Evolutionary conservation across 2,797 vertebrate species (phyloP).

Genomic region (Lepidocolaptes lacrymiger): DNA sequence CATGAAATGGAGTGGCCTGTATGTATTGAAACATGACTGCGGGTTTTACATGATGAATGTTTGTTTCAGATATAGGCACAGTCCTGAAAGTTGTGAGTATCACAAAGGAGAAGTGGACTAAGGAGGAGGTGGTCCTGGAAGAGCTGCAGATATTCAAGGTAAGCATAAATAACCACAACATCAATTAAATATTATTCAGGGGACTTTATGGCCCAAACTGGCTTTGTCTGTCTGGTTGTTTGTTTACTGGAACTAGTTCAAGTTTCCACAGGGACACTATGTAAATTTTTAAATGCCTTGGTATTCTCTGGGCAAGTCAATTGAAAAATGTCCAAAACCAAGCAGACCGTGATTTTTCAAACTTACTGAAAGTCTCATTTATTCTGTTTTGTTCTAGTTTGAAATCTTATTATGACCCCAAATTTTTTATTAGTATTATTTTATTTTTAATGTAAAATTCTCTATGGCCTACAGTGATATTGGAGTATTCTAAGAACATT

Average conservation of each 20-base stretch:
- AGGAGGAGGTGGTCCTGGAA: conserved; percentile 92
- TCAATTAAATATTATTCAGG: neutral
- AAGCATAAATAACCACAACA: neutral
- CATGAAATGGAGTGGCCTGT: neutral
- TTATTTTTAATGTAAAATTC: neutral
- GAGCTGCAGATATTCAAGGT: conserved; percentile 96
- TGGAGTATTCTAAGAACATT: neutral
- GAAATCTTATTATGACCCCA: neutral
- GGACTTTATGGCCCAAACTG: neutral
- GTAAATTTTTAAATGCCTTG: conserved; percentile 36
- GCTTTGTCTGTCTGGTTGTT: neutral
- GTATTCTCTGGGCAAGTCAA: neutral
- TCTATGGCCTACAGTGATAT: neutral
- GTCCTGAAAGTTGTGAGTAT: conserved; percentile 95
- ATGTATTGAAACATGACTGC: neutral
- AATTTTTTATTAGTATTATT: neutral
- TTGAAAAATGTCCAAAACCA: neutral
- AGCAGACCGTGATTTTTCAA: neutral
- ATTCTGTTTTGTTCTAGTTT: neutral
- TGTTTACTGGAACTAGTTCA: neutral
- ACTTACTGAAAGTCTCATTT: neutral
- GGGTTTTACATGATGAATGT: neutral
- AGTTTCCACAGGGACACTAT: conserved; percentile 14
- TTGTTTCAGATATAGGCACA: conserved; percentile 86
- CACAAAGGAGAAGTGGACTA: conserved; percentile 91